Evolutionary conservation across 2,797 vertebrate species (phyloP).

Genomic region (Poecilia picta): DNA sequence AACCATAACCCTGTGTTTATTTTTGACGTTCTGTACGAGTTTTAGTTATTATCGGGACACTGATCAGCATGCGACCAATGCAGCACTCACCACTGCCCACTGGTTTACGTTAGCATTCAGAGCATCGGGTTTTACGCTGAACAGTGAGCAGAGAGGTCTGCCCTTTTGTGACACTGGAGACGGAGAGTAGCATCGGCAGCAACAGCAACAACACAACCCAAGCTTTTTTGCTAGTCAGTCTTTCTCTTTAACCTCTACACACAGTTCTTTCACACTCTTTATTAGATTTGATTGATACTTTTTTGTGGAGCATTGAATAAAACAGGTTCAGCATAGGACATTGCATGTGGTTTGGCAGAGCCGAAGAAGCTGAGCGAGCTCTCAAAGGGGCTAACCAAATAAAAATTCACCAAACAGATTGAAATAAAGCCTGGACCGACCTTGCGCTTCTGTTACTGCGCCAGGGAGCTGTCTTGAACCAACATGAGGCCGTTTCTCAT

Average conservation of each 20-base stretch:
- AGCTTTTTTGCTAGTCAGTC: slow-evolving; percentile 48
- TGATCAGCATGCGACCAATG: slow-evolving; percentile 32
- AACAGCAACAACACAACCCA: slow-evolving; percentile 35
- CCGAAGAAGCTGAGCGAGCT: slow-evolving; percentile 44
- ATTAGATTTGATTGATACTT: slow-evolving; percentile 66
- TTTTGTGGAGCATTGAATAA: slow-evolving; percentile 66
- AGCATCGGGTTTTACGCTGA: slow-evolving; percentile 28
- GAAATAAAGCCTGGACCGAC: slow-evolving; percentile 49
- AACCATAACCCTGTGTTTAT: slow-evolving; percentile 52
- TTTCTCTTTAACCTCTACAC: slow-evolving; percentile 56
- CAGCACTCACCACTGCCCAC: slow-evolving; percentile 18
- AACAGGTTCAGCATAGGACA: slow-evolving; percentile 71
- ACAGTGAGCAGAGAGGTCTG: slow-evolving; percentile 36
- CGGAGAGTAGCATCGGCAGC: slow-evolving; percentile 51
- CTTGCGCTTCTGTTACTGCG: slow-evolving; percentile 62
- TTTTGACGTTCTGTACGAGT: slow-evolving; percentile 36
- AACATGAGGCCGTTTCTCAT: slow-evolving; percentile 76
- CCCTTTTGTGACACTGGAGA: slow-evolving; percentile 42
- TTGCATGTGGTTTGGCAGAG: slow-evolving; percentile 66
- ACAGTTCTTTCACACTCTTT: slow-evolving; percentile 74
- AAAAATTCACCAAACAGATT: slow-evolving; percentile 65
- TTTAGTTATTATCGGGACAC: slow-evolving; percentile 36
- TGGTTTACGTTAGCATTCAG: slow-evolving; percentile 38
- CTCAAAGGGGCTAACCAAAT: slow-evolving; percentile 63
- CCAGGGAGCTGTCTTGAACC: slow-evolving; percentile 77